A percentile compares a stretch with the other conserved stretches of the same genome.
These are phyloP conservation scores for Ctenopoma multispine DNA, from an alignment of 2,797 vertebrate species.

Conservation along the genomic window DNA sequence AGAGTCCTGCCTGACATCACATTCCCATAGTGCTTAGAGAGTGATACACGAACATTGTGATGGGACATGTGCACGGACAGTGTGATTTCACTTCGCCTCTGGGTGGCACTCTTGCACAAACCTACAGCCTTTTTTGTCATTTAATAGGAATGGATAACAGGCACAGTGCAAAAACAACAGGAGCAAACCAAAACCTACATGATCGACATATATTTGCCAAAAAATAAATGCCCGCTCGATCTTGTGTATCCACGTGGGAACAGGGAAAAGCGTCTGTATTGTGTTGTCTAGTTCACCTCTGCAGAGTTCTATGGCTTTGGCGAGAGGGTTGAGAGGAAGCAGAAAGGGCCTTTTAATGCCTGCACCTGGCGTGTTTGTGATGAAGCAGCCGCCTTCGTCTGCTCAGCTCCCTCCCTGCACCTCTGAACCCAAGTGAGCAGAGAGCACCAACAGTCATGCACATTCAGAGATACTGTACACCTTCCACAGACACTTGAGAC, in stretches of 20 bases:
- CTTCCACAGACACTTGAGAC: slow-evolving; percentile 49
- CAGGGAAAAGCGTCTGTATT: slow-evolving; percentile 27
- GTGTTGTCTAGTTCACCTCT: slow-evolving; percentile 65
- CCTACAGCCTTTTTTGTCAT: slow-evolving; percentile 11
- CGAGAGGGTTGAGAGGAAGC: slow-evolving; percentile 66
- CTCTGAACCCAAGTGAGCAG: slow-evolving; percentile 69
- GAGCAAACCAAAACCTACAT: slow-evolving; percentile 26
- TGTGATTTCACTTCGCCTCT: slow-evolving; percentile 34
- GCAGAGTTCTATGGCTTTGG: slow-evolving; percentile 82
- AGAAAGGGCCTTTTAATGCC: slow-evolving; percentile 30
- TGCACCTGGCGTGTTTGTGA: slow-evolving; percentile 30
- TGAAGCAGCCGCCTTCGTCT: slow-evolving; percentile 24
- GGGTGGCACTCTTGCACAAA: slow-evolving; percentile 69
- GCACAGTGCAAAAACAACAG: slow-evolving; percentile 48
- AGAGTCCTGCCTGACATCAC: slow-evolving; percentile 30
- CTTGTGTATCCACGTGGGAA: slow-evolving; percentile 45
- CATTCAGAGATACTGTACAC: slow-evolving; percentile 51
- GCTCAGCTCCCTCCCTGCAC: slow-evolving; percentile 42
- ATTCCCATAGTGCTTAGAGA: slow-evolving; percentile 14
- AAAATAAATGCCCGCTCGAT: slow-evolving; percentile 40
- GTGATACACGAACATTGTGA: slow-evolving; percentile 27
- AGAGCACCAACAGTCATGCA: slow-evolving; percentile 72
- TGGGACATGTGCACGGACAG: slow-evolving; percentile 7
- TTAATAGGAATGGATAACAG: slow-evolving; percentile 29
- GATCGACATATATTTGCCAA: slow-evolving; percentile 26